Evolutionary conservation across 2,888 invertebrate genomes (phyloP), one percentile per base, ranked within the genome.

Genomic region (Campoletis raptor): DNA sequence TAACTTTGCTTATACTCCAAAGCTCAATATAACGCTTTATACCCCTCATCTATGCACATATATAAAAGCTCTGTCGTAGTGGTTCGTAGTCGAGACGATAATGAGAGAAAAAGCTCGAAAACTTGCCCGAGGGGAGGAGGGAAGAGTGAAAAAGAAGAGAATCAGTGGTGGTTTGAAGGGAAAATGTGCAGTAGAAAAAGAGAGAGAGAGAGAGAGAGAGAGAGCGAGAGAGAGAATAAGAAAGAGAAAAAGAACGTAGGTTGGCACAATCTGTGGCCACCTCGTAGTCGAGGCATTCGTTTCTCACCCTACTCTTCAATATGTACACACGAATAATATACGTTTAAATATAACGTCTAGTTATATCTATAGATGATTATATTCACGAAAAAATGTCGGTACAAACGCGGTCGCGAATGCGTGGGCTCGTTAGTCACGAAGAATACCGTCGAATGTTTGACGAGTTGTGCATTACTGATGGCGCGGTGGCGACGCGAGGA

Each of bases 401-500:
- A 89, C 89, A 89, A 90, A 90, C 86, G 86, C 78, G 79, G 85
- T 70, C 84, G 88, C 87, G 88, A 90, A 85, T 81, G 86, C 84
- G 81, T 78, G 85, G 89, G 88, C 91, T 91, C 89, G 91, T 91
- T 91, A 90, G 88, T 81, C 82, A 72, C 73, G 83, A 74, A 81
- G 83, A 88, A 88, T 84, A 82, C 61, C 74, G 73, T 30, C 15
- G 30, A 77, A 81, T 86, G 73, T 84, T 84, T 64, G 72, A 86
- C 80, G 85, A 80, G 78, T 77, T 52, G 81, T 81, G 79, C 72
- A 76, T 78, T 69, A 70, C 76, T 21, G 40, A 54, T 54, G 52
- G 40, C 21, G 54, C 30, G 45, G 64, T 64, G 40, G 61, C 45
- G 66, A 69, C n/a, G 78, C 73, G 54, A 52, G 82, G 74, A 85